Percentiles rank a stretch among this genome's conserved stretches.
Conservation (phyloP, 2,797 vertebrate species). For the Rhinichthys osculus region DNA sequence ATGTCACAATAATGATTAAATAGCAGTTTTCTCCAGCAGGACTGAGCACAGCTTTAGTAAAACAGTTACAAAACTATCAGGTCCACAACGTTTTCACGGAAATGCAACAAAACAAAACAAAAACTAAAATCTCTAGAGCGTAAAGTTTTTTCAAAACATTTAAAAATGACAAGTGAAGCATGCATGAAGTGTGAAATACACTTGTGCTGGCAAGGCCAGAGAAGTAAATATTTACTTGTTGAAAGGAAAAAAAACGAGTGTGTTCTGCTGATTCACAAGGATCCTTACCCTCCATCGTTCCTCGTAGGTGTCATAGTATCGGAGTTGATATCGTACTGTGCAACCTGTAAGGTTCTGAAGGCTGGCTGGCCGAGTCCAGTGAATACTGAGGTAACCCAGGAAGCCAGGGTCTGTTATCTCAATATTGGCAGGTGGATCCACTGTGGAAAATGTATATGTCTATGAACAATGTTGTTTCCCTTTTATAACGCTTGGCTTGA, state of each 20-base stretch:
- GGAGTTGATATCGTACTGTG: conserved; percentile 69
- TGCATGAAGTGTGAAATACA: neutral
- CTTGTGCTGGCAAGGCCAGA: neutral
- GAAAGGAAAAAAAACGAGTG: neutral
- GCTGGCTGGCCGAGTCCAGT: conserved; percentile 70
- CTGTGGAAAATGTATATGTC: conserved; percentile 59
- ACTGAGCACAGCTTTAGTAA: neutral
- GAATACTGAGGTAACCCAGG: conserved; percentile 73
- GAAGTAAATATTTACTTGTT: neutral
- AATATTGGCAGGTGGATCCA: conserved; percentile 72
- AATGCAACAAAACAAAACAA: neutral
- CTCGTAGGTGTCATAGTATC: conserved; percentile 72
- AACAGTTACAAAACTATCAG: neutral
- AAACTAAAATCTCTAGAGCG: neutral
- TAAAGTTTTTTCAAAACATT: neutral
- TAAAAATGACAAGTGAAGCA: neutral
- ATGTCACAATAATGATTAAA: neutral
- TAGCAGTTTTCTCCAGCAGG: neutral
- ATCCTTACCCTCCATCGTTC: conserved; percentile 72
- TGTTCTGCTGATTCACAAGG: neutral
- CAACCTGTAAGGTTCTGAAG: conserved; percentile 67
- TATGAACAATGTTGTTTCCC: neutral
- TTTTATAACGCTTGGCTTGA: no score
- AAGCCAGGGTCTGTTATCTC: conserved; percentile 71
- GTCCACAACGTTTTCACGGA: neutral